Evolutionary conservation across 2,797 vertebrate species (phyloP).

Genomic region (Mus spretus): DNA sequence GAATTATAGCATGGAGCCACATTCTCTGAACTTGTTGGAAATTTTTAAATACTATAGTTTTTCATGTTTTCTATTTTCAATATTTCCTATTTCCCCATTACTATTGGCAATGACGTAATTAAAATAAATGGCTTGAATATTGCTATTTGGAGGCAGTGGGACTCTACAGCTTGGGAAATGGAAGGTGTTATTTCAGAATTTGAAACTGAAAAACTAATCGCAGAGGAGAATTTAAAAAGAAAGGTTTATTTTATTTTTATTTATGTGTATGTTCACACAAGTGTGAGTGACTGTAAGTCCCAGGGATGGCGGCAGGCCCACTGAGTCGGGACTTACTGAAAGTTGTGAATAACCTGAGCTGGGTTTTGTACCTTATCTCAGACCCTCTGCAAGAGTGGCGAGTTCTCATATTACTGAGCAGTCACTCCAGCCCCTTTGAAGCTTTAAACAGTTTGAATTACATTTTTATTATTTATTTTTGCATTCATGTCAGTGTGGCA

Average conservation of each 20-base stretch:
- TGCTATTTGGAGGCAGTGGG: background rate
- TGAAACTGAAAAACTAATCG: background rate
- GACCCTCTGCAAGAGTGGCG: background rate
- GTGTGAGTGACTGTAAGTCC: background rate
- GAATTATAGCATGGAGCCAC: background rate
- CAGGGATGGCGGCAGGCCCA: background rate
- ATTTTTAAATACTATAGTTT: conserved; percentile 48
- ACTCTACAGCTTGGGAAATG: background rate
- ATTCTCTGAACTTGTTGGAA: conserved; percentile 25
- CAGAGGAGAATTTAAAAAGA: background rate
- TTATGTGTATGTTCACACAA: background rate
- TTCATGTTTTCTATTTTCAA: background rate
- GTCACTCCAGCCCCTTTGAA: background rate
- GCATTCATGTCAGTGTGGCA: too few relatives aligned
- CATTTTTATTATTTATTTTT: background rate
- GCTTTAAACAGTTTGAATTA: background rate
- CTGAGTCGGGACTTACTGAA: too few relatives aligned
- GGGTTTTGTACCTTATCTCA: background rate
- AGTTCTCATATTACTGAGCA: background rate
- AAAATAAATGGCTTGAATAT: conserved; percentile 3
- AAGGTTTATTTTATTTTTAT: background rate
- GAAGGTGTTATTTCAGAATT: background rate
- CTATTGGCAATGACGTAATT: conserved; percentile 11
- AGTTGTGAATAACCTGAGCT: background rate
- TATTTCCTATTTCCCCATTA: background rate